A percentile compares a stretch with the other conserved stretches of the same genome.
These are phyloP conservation scores for Sebastes alutus DNA, from an alignment of 2,797 vertebrate species.

Conservation along the genomic window DNA sequence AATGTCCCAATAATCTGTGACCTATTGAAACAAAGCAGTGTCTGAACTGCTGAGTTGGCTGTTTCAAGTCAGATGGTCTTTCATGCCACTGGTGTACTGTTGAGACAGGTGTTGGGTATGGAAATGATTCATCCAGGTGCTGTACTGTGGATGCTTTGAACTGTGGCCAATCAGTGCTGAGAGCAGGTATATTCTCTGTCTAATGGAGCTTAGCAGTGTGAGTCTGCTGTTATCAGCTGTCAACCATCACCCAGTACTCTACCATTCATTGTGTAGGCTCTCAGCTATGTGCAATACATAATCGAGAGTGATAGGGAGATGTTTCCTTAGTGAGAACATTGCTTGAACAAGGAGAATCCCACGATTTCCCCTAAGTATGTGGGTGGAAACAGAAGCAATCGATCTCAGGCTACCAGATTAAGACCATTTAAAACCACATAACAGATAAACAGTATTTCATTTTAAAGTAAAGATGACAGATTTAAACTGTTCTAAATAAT, in stretches of 20 bases:
- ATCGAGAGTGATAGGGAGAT: neutral
- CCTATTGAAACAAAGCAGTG: conserved; percentile 58
- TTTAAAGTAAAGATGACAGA: neutral
- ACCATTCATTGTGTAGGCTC: neutral
- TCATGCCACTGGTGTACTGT: conserved; percentile 9
- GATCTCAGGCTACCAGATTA: neutral
- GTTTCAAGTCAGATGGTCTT: conserved; percentile 24
- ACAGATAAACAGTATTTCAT: neutral
- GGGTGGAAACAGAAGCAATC: neutral
- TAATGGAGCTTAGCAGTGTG: neutral
- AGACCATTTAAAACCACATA: neutral
- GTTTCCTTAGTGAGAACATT: neutral
- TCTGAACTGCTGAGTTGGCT: conserved; percentile 42
- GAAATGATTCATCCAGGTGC: conserved; percentile 20
- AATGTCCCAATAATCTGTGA: conserved; percentile 57
- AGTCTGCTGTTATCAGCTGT: neutral
- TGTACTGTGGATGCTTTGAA: conserved; percentile 3
- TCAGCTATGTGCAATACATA: neutral
- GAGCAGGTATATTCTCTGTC: neutral
- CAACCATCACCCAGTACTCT: neutral
- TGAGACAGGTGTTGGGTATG: conserved; percentile 24
- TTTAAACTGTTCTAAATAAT: neutral
- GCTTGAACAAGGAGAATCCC: neutral
- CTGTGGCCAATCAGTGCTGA: conserved; percentile 8
- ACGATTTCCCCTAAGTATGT: neutral